Evolutionary conservation across 2,888 invertebrate genomes (phyloP).

Genomic region (Cerceris rybyensis): DNA sequence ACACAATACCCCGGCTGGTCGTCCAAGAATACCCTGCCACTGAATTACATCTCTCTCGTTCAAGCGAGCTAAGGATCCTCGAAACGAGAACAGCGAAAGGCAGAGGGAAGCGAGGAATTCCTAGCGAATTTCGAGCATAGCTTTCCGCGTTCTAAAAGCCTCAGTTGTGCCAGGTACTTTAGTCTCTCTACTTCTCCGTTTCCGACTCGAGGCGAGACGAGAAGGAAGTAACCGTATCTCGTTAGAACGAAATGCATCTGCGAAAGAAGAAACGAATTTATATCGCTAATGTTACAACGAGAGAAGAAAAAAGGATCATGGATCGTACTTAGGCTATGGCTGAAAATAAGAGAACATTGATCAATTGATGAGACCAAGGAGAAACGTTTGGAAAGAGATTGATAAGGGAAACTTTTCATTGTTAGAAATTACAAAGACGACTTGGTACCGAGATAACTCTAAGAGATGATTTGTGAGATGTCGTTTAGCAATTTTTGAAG

Average conservation of each 20-base stretch:
- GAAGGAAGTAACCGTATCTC: neutral
- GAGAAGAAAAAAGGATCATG: neutral
- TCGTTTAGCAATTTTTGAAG: too few relatives aligned
- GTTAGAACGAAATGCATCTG: slow-evolving; percentile 5
- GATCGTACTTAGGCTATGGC: too few relatives aligned
- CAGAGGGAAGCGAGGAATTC: slow-evolving; percentile 13
- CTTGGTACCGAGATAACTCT: too few relatives aligned
- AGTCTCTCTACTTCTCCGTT: slow-evolving; percentile 9
- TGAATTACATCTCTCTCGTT: slow-evolving; percentile 42
- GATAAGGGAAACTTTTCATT: too few relatives aligned
- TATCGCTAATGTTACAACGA: too few relatives aligned
- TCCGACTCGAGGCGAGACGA: slow-evolving; percentile 7
- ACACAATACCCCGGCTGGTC: neutral
- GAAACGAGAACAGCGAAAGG: slow-evolving; percentile 38
- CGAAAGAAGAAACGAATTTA: too few relatives aligned
- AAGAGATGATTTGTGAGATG: too few relatives aligned
- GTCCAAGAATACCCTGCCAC: slow-evolving; percentile 31
- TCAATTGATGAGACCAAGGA: too few relatives aligned
- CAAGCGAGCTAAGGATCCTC: slow-evolving; percentile 32
- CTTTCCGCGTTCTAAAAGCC: slow-evolving; percentile 59
- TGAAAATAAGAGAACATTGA: too few relatives aligned
- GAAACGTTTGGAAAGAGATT: too few relatives aligned
- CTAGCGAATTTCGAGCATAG: slow-evolving; percentile 49
- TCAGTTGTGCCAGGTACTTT: slow-evolving; percentile 25
- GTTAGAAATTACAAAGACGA: too few relatives aligned